Base-by-base conservation (phyloP, 2,888 invertebrate genomes). In the Frankliniella fusca region DNA sequence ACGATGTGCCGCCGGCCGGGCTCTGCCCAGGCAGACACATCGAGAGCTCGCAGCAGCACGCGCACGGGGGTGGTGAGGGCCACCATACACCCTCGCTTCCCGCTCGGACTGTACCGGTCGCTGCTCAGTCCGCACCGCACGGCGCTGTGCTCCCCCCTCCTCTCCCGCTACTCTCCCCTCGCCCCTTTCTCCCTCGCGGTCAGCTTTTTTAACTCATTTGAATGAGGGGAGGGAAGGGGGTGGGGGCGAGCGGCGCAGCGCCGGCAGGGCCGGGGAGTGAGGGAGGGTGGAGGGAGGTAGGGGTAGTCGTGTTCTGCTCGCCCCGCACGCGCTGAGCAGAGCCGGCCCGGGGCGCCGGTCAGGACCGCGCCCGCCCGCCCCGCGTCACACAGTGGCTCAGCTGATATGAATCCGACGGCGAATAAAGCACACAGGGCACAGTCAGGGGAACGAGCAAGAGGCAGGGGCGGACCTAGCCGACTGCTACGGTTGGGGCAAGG, bases 121-220 rank as follows among this genome's bases (percentile, higher is more conserved):
- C 38, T 38, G 38, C 38, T 38, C 38, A 38, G 54, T 54, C 27
- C 27, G 9, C 70, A 27, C 70, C 10, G 23, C 70, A 11, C 70
- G 3, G 23, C 23, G 23, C 23, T 8, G 27, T 3, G 27, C 23
- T 27, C 27, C 11, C 27, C 12, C 70, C 27, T 5, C 8, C 70
- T n/a, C 70, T 8, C 70, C 70, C 9, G 23, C 70, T 23, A 23
- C 70, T 76, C 23, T 27, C 23, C 27, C 70, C 61, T 15, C 23
- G 70, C 27, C 9, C 65, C 10, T 27, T 27, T 27, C 70, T 27
- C 70, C 27, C 70, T 76, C 70, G 70, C 12, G 70, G 70, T 76
- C 70, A 76, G 70, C 70, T 76, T 76, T 70, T 76, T 76, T 76
- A 76, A 76, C 70, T 76, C 70, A 76, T 76, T 76, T 76, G 70